Evolutionary conservation across 2,113 vertebrate species (phyloP), one percentile per base, ranked within the genome.

Genomic region (Pomatorhinus ruficollis): DNA sequence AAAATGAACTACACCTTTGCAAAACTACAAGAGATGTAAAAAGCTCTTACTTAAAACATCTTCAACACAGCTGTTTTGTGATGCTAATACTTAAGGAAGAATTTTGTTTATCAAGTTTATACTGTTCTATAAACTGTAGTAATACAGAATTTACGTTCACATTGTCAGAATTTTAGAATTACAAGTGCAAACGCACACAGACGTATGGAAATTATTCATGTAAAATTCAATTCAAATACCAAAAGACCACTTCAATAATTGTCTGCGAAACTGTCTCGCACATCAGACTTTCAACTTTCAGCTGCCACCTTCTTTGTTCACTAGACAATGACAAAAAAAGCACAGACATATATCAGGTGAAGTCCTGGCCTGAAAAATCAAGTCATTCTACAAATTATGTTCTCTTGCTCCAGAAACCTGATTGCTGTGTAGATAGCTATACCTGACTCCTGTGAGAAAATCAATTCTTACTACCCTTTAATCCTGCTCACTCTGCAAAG

Each of bases 391-490:
- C 82, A 94, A 93, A 95, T 94, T 72, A 72, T 47, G 59, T 79
- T 93, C 66, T 87, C 78, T 86, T 83, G 82, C 70, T 83, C 47
- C 82, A 93, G 87, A 93, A 91, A 70, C 27, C 53, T 88, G 91
- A 95, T 93, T 19, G 3, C 45, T 57, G 54, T 0, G 8, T 50
- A 49, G 70, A 57, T 42, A 91, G 81, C 57, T 79, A 31, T 91
- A 82, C 60, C 75, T 53, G 47, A 54, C 78, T 91, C 78, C 66
- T 86, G 59, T 65, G 93, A 90, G 75, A 94, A 97, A 96, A 96
- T 83, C 74, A 95, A 80, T 95, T 93, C 82, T 88, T 94, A 74
- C 91, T 83, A 52, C 78, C 25, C 64, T 91, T 94, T 95, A 94
- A 94, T 90, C 89, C 93, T 63, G 53, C 76, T 96, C 70, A 28